phyloP scores from a whole-genome alignment of 2,888 invertebrate species.

The Hemicrepidius hirtus region DNA sequence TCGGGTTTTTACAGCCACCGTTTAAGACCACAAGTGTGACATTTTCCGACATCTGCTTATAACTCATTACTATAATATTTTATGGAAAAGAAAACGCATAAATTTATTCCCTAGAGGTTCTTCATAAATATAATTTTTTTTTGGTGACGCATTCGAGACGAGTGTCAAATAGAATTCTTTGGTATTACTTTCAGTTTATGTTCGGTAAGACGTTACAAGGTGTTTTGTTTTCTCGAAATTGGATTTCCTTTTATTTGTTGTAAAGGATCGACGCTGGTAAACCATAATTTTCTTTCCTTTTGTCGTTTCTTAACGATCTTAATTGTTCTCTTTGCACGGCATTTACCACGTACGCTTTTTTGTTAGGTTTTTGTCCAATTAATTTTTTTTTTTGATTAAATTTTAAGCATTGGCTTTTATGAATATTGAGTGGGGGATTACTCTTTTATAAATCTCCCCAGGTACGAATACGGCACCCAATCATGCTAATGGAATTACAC shows the following conservation, averaged over 20 bases:
- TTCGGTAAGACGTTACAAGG: conserved; percentile 8
- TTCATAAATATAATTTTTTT: conserved; percentile 35
- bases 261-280: conserved; percentile 21
- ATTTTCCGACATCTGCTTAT: conserved; percentile 45
- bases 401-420: conserved; percentile 6
- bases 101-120: conserved; percentile 17
- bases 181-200: conserved; percentile 9
- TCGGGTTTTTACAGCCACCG: conserved; percentile 40
- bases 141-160: background rate
- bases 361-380: background rate
- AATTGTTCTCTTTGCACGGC: conserved; percentile 11
- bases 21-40: conserved; percentile 44
- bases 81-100: conserved; percentile 37
- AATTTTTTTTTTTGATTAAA: conserved; percentile 1
- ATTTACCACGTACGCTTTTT: conserved; percentile 19
- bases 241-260: conserved; percentile 16
- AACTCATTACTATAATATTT: conserved; percentile 46
- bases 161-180: background rate
- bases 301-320: conserved; percentile 18
- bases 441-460: background rate
- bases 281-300: conserved; percentile 19
- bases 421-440: conserved; percentile 8
- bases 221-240: conserved; percentile 30
- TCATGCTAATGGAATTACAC: conserved; percentile 7
- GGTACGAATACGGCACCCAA: background rate